phyloP scores from a whole-genome alignment of 2,797 vertebrate genomes.

The Gymnopithys bicolor region DNA sequence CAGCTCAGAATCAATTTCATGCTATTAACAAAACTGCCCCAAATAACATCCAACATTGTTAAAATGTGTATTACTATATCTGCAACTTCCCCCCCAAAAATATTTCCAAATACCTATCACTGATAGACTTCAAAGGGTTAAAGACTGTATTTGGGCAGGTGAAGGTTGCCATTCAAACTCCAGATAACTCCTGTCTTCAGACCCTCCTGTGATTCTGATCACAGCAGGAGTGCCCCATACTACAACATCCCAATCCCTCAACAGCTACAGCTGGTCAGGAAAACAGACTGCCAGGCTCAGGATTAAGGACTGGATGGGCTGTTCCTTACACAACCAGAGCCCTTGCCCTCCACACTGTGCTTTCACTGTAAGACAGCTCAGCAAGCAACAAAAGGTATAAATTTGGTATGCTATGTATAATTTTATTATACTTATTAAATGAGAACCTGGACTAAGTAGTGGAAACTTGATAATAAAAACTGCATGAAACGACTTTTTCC shows the following conservation, averaged over 20 bases:
- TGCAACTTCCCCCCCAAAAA: not conserved
- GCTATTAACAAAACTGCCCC: not conserved
- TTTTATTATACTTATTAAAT: not conserved
- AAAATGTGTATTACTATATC: not conserved
- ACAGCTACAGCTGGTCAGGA: not conserved
- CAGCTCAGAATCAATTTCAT: not conserved
- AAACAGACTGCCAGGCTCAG: not conserved
- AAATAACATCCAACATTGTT: not conserved
- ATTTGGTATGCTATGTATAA: not conserved
- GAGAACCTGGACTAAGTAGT: not conserved
- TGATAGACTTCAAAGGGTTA: not conserved
- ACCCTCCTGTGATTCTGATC: not conserved
- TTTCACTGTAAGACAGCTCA: not conserved
- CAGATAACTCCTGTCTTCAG: not conserved
- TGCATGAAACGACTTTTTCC: not conserved
- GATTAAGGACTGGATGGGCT: not conserved
- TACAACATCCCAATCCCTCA: not conserved
- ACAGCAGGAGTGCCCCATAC: not conserved
- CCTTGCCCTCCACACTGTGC: fast-evolving
- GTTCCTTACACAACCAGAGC: not conserved
- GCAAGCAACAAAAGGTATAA: not conserved
- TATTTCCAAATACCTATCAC: not conserved
- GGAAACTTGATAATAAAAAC: not conserved
- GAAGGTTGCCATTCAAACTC: not conserved
- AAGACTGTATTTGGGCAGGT: not conserved